Conservation (phyloP, 2,113 vertebrate species). For the Toxotes chatareus region DNA sequence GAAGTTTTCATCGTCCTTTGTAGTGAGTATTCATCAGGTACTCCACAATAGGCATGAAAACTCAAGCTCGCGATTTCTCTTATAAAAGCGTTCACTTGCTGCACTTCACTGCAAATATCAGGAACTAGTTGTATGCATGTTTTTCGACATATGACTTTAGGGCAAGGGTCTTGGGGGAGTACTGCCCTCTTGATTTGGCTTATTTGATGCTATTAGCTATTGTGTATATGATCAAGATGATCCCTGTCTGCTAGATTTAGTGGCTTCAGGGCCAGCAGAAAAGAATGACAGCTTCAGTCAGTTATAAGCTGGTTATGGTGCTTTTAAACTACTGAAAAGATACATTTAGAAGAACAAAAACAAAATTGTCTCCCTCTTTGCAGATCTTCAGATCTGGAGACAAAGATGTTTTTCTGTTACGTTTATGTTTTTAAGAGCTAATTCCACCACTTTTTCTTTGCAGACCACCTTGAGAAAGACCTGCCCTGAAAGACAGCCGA, state of each 20-base stretch:
- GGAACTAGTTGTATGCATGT: slow-evolving; percentile 9
- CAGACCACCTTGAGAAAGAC: slow-evolving; percentile 86
- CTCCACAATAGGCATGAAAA: slow-evolving; percentile 16
- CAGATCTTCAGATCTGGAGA: slow-evolving; percentile 85
- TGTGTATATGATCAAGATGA: slow-evolving; percentile 1
- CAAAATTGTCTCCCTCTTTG: slow-evolving; percentile 62
- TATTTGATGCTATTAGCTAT: slow-evolving; percentile 34
- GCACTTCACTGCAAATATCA: background rate
- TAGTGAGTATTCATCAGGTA: background rate
- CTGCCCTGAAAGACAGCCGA: slow-evolving; percentile 80
- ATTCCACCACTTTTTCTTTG: slow-evolving; percentile 65
- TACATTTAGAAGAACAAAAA: slow-evolving; percentile 63
- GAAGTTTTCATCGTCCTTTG: background rate
- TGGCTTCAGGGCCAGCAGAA: slow-evolving; percentile 36
- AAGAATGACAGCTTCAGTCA: slow-evolving; percentile 77
- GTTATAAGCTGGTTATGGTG: slow-evolving; percentile 76
- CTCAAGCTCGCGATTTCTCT: background rate
- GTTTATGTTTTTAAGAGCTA: slow-evolving; percentile 43
- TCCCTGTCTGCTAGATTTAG: slow-evolving; percentile 18
- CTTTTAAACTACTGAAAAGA: slow-evolving; percentile 61
- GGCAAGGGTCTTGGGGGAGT: slow-evolving; percentile 10
- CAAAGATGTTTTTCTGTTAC: slow-evolving; percentile 76
- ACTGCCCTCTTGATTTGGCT: slow-evolving; percentile 39
- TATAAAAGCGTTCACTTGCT: background rate
- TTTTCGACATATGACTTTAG: slow-evolving; percentile 12